Evolutionary conservation across 2,888 invertebrate species (phyloP).

Genomic region (Limnephilus rhombicus): DNA sequence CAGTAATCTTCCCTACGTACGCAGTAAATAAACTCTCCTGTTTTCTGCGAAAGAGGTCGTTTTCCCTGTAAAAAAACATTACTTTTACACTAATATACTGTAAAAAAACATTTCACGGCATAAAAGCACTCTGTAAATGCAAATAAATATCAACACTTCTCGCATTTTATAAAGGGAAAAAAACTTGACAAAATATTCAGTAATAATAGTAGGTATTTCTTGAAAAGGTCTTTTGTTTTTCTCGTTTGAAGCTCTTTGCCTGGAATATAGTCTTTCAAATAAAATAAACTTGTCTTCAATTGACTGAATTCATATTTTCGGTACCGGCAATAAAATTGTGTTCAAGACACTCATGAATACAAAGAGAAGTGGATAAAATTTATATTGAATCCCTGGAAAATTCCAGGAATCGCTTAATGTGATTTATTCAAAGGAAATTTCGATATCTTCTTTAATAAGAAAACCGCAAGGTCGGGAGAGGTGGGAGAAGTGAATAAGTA

Average conservation of each 20-base stretch:
- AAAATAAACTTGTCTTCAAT: not conserved
- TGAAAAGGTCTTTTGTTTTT: not conserved
- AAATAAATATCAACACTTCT: not conserved
- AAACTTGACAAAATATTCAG: not conserved
- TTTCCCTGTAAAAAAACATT: not conserved
- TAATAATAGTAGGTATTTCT: not conserved
- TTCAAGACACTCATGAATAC: slow-evolving; percentile 34
- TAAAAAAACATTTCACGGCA: not conserved
- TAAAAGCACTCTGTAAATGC: not conserved
- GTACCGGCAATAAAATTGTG: slow-evolving; percentile 31
- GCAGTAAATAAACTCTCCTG: not conserved
- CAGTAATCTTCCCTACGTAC: too few relatives aligned
- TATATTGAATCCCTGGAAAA: slow-evolving; percentile 41
- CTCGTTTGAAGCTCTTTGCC: not conserved
- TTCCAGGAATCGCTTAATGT: slow-evolving; percentile 41
- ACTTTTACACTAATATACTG: not conserved
- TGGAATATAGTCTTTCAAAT: not conserved
- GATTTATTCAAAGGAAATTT: slow-evolving; percentile 44
- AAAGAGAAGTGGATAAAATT: slow-evolving; percentile 31
- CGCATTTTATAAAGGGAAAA: not conserved
- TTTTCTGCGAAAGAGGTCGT: not conserved
- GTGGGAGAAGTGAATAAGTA: not conserved
- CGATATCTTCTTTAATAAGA: slow-evolving; percentile 43
- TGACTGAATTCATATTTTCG: not conserved
- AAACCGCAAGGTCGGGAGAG: slow-evolving; percentile 34